Percentiles rank a stretch among this genome's conserved stretches.
Evolutionary conservation across 2,888 invertebrate species (phyloP).

Genomic region (Anthophora plumipes): DNA sequence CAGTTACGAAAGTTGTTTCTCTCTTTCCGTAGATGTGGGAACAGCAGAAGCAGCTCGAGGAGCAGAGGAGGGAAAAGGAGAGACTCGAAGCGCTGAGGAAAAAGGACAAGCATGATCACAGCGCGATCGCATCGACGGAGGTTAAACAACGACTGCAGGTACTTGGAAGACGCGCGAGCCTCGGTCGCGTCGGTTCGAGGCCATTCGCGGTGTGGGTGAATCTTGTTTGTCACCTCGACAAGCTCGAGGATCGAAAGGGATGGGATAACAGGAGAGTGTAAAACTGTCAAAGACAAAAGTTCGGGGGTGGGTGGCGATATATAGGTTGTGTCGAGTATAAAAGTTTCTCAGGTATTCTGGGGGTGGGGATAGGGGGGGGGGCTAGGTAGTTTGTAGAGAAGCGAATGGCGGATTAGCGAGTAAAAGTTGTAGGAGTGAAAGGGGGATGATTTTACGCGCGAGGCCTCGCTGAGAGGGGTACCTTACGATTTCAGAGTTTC

Average conservation of each 20-base stretch:
- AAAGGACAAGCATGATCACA: slow-evolving; percentile 97
- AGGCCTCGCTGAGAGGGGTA: slow-evolving; percentile 16
- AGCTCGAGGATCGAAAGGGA: neutral
- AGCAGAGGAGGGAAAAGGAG: slow-evolving; percentile 92
- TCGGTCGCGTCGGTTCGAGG: neutral
- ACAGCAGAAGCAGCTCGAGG: slow-evolving; percentile 93
- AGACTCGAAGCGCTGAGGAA: slow-evolving; percentile 94
- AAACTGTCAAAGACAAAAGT: neutral
- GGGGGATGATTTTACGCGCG: neutral
- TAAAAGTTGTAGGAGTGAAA: neutral
- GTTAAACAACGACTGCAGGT: slow-evolving; percentile 98
- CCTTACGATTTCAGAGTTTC: slow-evolving; percentile 87
- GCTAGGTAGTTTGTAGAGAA: too few species aligned
- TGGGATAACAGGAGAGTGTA: neutral
- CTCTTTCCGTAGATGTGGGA: slow-evolving; percentile 92
- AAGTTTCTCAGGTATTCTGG: too few species aligned
- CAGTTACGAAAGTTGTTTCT: neutral
- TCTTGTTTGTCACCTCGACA: neutral
- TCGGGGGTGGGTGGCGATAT: too few species aligned
- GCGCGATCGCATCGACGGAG: slow-evolving; percentile 97
- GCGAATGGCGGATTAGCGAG: too few species aligned
- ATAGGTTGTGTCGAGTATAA: too few species aligned
- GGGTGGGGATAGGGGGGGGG: too few species aligned
- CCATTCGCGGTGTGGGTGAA: neutral
- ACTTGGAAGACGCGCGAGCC: neutral